These are phyloP conservation scores for zebrafish (Danio rerio) DNA, from an alignment of 2,113 vertebrate genomes.

Conservation along the genomic window GRCz12tu NC_133179.1:19004501-19005000, in stretches of 20 bases:
- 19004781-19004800: not conserved
- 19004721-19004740: not conserved
- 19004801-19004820: not conserved
- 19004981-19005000: not conserved
- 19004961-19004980: not conserved
- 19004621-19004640: slow-evolving; percentile 25
- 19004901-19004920: not conserved
- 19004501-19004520: slow-evolving; percentile 70
- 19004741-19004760: not conserved
- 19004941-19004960: not conserved
- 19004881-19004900: slow-evolving; percentile 2
- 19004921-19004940: not conserved
- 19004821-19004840: not conserved
- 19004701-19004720: not conserved
- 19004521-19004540: slow-evolving; percentile 70
- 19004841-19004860: not conserved
- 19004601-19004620: slow-evolving; percentile 6
- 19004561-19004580: slow-evolving; percentile 38
- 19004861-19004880: slow-evolving; percentile 1
- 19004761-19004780: not conserved
- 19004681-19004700: slow-evolving; percentile 4
- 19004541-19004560: slow-evolving; percentile 47
- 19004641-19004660: not conserved
- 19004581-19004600: slow-evolving; percentile 47
- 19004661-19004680: not conserved